Percentiles rank a stretch among this genome's conserved stretches.
Evolutionary conservation across 92 coral and sea anemone genomes (phyloP).

Genomic region (Heliopora coerulea): DNA sequence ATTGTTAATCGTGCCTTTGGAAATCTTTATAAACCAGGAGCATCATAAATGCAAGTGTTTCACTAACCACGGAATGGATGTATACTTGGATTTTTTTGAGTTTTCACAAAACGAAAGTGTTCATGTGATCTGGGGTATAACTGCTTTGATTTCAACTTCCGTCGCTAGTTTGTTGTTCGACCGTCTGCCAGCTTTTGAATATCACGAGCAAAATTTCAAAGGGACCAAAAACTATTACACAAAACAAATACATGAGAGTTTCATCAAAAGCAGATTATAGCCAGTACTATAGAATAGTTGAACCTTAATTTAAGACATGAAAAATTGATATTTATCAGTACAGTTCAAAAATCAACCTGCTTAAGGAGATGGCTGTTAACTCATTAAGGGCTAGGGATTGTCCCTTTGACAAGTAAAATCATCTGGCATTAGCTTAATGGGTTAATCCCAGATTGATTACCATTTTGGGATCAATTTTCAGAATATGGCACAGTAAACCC

Average conservation of each 20-base stretch:
- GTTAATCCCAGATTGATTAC: too few relatives aligned
- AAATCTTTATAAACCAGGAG: constrained; percentile 62
- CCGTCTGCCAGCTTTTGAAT: constrained; percentile 67
- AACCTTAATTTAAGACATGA: too few relatives aligned
- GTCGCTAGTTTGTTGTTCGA: constrained; percentile 63
- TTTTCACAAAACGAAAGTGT: constrained; percentile 27
- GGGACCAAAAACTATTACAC: not conserved
- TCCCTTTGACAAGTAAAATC: too few relatives aligned
- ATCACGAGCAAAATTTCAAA: constrained; percentile 28
- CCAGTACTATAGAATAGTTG: too few relatives aligned
- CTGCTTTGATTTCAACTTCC: constrained; percentile 63
- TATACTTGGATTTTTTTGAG: constrained; percentile 46
- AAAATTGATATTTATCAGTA: too few relatives aligned
- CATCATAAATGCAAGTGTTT: constrained; percentile 23
- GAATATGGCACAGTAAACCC: too few relatives aligned
- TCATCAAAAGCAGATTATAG: not conserved
- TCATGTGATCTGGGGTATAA: constrained; percentile 75
- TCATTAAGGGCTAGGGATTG: too few relatives aligned
- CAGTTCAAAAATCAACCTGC: too few relatives aligned
- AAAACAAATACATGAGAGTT: not conserved
- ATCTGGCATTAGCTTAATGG: too few relatives aligned
- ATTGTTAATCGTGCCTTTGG: constrained; percentile 73
- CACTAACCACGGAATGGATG: not conserved
- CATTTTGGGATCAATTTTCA: too few relatives aligned
- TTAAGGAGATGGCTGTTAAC: too few relatives aligned